These are phyloP conservation scores for Synchiropus splendidus DNA, from an alignment of 2,113 vertebrate genomes.

Conservation along the genomic window DNA sequence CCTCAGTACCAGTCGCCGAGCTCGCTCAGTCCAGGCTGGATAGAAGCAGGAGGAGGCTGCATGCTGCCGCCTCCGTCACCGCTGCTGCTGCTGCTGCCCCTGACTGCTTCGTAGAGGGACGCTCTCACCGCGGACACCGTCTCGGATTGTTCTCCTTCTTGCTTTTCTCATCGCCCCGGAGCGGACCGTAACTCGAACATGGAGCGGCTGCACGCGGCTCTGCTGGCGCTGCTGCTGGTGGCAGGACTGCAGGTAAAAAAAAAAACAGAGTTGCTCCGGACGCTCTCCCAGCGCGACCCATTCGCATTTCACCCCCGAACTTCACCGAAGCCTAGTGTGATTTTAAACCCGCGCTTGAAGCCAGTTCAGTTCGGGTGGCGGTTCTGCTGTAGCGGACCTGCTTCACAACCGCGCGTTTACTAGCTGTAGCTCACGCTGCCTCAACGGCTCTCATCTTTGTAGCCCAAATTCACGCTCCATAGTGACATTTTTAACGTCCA, in stretches of 20 bases:
- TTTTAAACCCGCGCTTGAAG: too few relatives aligned
- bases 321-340: too few relatives aligned
- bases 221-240: constrained; percentile 52
- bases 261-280: constrained; percentile 10
- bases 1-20: constrained; percentile 62
- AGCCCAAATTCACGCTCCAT: too few relatives aligned
- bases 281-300: constrained; percentile 11
- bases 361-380: too few relatives aligned
- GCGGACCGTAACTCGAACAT: constrained; percentile 32
- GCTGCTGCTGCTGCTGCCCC: constrained; percentile 27
- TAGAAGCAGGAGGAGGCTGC: constrained; percentile 50
- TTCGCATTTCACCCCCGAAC: too few relatives aligned
- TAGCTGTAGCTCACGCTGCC: too few relatives aligned
- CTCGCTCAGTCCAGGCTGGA: constrained; percentile 34
- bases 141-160: constrained; percentile 1
- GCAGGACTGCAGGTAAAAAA: constrained; percentile 63
- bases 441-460: too few relatives aligned
- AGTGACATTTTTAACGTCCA: too few relatives aligned
- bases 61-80: constrained; percentile 36
- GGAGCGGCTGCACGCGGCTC: constrained; percentile 43
- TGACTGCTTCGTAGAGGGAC: constrained; percentile 48
- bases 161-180: background rate
- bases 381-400: too few relatives aligned
- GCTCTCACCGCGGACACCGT: constrained; percentile 32
- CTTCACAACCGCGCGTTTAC: too few relatives aligned